A percentile compares a stretch with the other conserved stretches of the same genome.
Conservation (phyloP, 2,113 vertebrate genomes). For the Rhizomys pruinosus region DNA sequence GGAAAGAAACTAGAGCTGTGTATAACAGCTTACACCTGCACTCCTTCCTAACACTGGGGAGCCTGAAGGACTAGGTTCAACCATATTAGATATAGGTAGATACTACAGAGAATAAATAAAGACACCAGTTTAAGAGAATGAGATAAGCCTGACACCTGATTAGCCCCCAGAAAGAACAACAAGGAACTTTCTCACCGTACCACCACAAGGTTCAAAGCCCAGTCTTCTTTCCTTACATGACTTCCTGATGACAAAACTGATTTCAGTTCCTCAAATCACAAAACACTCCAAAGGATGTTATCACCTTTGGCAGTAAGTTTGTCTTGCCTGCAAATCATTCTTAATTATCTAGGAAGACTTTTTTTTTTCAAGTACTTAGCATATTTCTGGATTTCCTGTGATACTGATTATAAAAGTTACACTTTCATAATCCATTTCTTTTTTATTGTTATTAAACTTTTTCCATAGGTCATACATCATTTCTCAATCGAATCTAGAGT, state of each 20-base stretch:
- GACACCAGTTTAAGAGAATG: not conserved
- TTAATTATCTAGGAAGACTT: no score
- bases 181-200: not conserved
- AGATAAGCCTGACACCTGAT: not conserved
- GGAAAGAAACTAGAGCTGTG: not conserved
- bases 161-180: not conserved
- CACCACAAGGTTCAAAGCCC: not conserved
- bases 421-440: no score
- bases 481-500: no score
- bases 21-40: no score
- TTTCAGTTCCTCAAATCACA: constrained; percentile 66
- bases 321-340: not conserved
- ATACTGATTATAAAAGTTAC: not conserved
- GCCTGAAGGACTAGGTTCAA: not conserved
- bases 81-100: not conserved
- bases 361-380: not conserved
- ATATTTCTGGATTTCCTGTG: constrained; percentile 4
- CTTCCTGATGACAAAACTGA: constrained; percentile 24
- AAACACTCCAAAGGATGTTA: constrained; percentile 16
- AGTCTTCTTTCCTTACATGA: not conserved
- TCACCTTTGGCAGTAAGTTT: not conserved
- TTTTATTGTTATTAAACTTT: no score
- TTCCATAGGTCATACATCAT: no score
- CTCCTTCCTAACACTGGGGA: not conserved
- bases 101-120: not conserved